These are phyloP conservation scores for Acromyrmex echinatior DNA, from an alignment of 1,140 invertebrate genomes.

Conservation along the genomic window DNA sequence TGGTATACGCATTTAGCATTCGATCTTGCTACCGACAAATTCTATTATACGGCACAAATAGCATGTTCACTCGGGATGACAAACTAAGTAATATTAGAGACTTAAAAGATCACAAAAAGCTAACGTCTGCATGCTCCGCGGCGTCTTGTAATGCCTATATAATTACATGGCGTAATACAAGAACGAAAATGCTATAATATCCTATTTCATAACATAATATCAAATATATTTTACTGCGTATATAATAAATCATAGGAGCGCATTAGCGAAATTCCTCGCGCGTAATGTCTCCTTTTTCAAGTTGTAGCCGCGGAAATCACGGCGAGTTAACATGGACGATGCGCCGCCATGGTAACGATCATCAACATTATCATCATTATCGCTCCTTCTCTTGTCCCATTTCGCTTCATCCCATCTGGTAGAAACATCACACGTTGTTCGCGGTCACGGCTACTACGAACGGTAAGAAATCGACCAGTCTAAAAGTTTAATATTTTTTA, in stretches of 20 bases:
- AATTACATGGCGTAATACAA: slow-evolving; percentile 41
- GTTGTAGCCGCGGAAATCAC: slow-evolving; percentile 53
- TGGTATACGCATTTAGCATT: slow-evolving; percentile 62
- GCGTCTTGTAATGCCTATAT: slow-evolving; percentile 27
- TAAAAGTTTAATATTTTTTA: slow-evolving; percentile 2
- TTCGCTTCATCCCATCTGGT: slow-evolving; percentile 68
- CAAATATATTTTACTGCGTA: slow-evolving; percentile 56
- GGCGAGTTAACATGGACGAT: slow-evolving; percentile 76
- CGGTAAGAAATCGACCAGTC: slow-evolving; percentile 12
- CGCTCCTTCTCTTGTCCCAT: slow-evolving; percentile 72
- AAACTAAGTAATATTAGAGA: slow-evolving; percentile 55
- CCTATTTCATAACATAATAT: slow-evolving; percentile 37
- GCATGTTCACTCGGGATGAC: slow-evolving; percentile 41
- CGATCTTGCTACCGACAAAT: slow-evolving; percentile 63
- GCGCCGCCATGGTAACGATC: slow-evolving; percentile 83
- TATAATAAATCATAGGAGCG: slow-evolving; percentile 78
- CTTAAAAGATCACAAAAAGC: neutral
- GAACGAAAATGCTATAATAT: slow-evolving; percentile 42
- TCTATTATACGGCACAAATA: slow-evolving; percentile 60
- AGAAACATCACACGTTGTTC: slow-evolving; percentile 78
- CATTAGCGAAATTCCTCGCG: slow-evolving; percentile 76
- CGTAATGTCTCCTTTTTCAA: slow-evolving; percentile 68
- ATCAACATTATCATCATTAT: slow-evolving; percentile 86
- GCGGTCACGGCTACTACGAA: slow-evolving; percentile 76
- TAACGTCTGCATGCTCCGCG: neutral